Evolutionary conservation across 2,113 vertebrate species (phyloP).

Genomic region (Phoenicopterus ruber): DNA sequence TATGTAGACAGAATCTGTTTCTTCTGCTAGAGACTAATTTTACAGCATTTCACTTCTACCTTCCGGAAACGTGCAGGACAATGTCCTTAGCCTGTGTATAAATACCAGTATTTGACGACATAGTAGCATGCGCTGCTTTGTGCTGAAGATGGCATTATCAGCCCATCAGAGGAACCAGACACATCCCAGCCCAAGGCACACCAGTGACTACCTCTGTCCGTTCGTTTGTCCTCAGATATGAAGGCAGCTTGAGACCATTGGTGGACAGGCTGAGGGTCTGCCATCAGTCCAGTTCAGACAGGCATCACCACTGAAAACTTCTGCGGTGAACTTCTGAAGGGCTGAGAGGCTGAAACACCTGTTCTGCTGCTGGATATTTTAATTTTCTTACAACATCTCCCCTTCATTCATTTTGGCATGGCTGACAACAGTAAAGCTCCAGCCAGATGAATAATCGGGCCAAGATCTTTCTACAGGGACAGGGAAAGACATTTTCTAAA

Average conservation of each 20-base stretch:
- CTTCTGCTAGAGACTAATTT: background rate
- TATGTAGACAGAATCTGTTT: background rate
- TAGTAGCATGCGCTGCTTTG: rapidly evolving
- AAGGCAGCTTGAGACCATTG: background rate
- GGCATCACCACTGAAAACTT: background rate
- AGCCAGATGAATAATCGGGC: background rate
- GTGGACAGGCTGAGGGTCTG: background rate
- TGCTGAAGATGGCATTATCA: background rate
- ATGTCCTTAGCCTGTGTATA: background rate
- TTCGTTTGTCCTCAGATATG: background rate
- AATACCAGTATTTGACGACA: background rate
- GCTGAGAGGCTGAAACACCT: background rate
- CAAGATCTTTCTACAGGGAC: background rate
- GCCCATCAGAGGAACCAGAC: background rate
- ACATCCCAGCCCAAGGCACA: background rate
- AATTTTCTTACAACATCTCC: background rate
- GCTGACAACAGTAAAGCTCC: background rate
- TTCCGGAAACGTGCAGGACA: background rate
- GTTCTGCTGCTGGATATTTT: background rate
- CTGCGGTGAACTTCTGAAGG: background rate
- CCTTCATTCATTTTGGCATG: background rate
- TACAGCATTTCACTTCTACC: background rate
- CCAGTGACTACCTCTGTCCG: background rate
- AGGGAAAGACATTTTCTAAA: background rate
- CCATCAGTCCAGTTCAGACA: background rate